A percentile compares a stretch with the other conserved stretches of the same genome.
These are phyloP conservation scores for Orientallactaga bullata DNA, from an alignment of 2,113 vertebrate genomes.

Conservation along the genomic window DNA sequence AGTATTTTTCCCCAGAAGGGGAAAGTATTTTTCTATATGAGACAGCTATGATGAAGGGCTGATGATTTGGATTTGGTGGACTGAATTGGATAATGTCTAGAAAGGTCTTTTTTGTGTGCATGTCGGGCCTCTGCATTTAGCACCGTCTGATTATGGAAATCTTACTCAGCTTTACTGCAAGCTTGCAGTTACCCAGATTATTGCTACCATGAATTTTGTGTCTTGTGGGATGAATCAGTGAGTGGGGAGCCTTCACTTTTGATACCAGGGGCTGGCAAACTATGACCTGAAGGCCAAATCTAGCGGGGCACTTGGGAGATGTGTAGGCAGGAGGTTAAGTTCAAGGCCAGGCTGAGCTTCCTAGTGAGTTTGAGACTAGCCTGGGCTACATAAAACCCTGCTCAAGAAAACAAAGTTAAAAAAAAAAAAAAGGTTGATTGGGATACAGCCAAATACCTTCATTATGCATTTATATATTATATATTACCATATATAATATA, in stretches of 20 bases:
- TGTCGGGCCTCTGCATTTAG: neutral
- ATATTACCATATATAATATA: too few species aligned
- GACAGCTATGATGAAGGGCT: neutral
- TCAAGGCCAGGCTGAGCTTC: too few species aligned
- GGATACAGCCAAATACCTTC: neutral
- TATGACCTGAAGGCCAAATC: too few species aligned
- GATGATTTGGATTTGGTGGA: neutral
- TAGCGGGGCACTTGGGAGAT: neutral
- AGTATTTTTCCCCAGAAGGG: neutral
- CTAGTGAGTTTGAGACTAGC: neutral
- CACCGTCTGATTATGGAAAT: neutral
- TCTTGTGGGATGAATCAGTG: neutral
- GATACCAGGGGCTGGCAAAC: neutral
- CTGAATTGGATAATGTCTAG: neutral
- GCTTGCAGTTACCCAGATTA: neutral
- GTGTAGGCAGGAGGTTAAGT: too few species aligned
- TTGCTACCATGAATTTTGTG: neutral
- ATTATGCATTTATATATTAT: neutral
- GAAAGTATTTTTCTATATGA: neutral
- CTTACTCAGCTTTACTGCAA: neutral
- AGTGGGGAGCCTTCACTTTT: neutral
- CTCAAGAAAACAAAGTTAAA: neutral
- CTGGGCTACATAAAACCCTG: neutral
- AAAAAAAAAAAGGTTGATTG: constrained; percentile 35
- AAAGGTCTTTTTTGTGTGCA: neutral